A percentile compares a stretch with the other conserved stretches of the same genome.
Conservation (phyloP, 2,888 invertebrate genomes). For the Clanis bilineata region DNA sequence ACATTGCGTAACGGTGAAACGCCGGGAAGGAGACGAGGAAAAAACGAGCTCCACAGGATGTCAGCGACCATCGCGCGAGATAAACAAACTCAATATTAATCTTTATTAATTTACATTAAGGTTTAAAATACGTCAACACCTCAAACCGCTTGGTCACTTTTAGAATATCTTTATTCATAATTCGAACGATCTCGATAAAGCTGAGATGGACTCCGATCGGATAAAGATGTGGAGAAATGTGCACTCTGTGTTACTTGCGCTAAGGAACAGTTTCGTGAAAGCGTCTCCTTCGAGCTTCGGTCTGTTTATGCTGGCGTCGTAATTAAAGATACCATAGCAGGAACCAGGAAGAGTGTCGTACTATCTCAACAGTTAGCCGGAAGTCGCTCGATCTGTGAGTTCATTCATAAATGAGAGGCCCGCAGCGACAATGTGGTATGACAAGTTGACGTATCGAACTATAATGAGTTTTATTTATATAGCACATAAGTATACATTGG, state of each 20-base stretch:
- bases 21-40: constrained; percentile 78
- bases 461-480: constrained; percentile 58
- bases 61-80: constrained; percentile 54
- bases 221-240: constrained; percentile 41
- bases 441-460: constrained; percentile 54
- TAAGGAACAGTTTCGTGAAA: constrained; percentile 43
- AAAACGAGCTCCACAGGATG: constrained; percentile 78
- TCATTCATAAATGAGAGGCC: constrained; percentile 79
- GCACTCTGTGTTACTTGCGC: constrained; percentile 45
- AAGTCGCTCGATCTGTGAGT: constrained; percentile 80
- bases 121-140: constrained; percentile 47
- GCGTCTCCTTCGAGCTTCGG: constrained; percentile 37
- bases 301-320: constrained; percentile 69
- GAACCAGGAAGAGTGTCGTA: constrained; percentile 82
- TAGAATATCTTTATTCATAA: constrained; percentile 80
- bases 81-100: constrained; percentile 42
- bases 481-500: constrained; percentile 49
- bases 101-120: constrained; percentile 49
- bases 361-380: constrained; percentile 82
- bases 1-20: constrained; percentile 82
- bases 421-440: constrained; percentile 71
- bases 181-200: constrained; percentile 76
- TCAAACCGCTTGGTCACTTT: constrained; percentile 61
- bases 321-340: constrained; percentile 81
- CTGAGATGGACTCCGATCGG: constrained; percentile 65